Evolutionary conservation across 2,113 vertebrate genomes (phyloP).

Genomic region (Bubalus kerabau): DNA sequence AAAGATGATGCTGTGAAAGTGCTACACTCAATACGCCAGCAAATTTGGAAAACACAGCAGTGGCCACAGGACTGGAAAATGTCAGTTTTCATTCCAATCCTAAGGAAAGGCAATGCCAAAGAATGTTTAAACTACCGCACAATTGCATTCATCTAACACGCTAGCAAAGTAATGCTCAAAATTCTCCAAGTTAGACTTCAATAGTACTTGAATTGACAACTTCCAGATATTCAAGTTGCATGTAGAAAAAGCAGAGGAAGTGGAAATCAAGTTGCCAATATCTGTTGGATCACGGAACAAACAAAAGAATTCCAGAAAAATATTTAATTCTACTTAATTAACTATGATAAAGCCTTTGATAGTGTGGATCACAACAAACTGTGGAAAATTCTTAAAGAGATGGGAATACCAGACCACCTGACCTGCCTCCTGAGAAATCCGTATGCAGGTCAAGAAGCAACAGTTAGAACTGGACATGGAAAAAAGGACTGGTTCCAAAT

Average conservation of each 20-base stretch:
- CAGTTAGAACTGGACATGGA: background rate
- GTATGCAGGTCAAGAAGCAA: background rate
- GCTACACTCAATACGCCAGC: background rate
- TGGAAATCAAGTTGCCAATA: background rate
- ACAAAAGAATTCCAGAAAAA: background rate
- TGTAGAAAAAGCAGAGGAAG: background rate
- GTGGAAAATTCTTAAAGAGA: background rate
- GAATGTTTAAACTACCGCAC: background rate
- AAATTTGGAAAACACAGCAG: background rate
- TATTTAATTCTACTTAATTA: background rate
- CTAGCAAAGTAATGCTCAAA: background rate
- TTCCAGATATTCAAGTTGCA: background rate
- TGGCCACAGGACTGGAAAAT: background rate
- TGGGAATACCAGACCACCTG: background rate
- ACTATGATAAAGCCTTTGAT: background rate
- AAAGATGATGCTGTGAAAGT: background rate
- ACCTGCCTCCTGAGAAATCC: background rate
- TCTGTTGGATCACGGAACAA: background rate
- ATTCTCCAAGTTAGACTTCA: background rate
- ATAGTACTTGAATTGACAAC: background rate
- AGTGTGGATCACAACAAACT: background rate
- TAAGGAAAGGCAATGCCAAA: background rate
- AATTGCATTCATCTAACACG: accelerated
- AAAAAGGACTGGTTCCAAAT: background rate
- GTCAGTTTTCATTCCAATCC: background rate